Evolutionary conservation across 1,140 invertebrate species (phyloP), one percentile per base, ranked within the genome.

Genomic region (Pararge aegeria): DNA sequence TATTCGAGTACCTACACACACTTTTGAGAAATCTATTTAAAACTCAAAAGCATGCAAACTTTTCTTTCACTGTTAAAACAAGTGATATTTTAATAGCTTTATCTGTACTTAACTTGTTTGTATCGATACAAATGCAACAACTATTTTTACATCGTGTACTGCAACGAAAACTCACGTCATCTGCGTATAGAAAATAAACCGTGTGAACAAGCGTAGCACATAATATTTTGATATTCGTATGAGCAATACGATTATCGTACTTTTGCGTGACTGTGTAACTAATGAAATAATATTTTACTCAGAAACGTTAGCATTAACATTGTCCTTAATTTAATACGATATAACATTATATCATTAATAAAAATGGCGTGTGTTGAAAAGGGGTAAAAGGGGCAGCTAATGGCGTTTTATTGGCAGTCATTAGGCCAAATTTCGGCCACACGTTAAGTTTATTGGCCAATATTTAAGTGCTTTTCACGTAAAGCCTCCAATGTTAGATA

Each of bases 341-440:
- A 42, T 63, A 34, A 68, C 58, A 61, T 24, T 34, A 55, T 61
- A 49, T 37, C 66, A 61, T 61, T 71, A 71, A 71, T 65, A 71
- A 65, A 71, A 57, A 38, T 61, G 34, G 52, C 53, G 44, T 53
- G 55, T 55, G 51, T 46, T 46, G 42, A 46, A 46, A 20, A 18
- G 10, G 27, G 27, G 27, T 27, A 27, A 27, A 34, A 46, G 52
- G 30, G 24, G 52, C 34, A 52, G 48, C 37, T 18, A 54, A n/a
- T 15, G 46, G 56, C 61, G 52, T 64, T 67, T 70, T 64, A 56
- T 61, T 61, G n/a, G 21, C 37, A 61, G 64, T 64, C 68, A 64
- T 70, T 70, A 70, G 61, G 53, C 61, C 67, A 64, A 54, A 67
- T 70, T 66, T 70, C n/a, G 55, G 68, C 27, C 46, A 64, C 52